A percentile compares a stretch with the other conserved stretches of the same genome.
phyloP scores from a whole-genome alignment of 2,797 vertebrate species.

The Borostomias antarcticus region DNA sequence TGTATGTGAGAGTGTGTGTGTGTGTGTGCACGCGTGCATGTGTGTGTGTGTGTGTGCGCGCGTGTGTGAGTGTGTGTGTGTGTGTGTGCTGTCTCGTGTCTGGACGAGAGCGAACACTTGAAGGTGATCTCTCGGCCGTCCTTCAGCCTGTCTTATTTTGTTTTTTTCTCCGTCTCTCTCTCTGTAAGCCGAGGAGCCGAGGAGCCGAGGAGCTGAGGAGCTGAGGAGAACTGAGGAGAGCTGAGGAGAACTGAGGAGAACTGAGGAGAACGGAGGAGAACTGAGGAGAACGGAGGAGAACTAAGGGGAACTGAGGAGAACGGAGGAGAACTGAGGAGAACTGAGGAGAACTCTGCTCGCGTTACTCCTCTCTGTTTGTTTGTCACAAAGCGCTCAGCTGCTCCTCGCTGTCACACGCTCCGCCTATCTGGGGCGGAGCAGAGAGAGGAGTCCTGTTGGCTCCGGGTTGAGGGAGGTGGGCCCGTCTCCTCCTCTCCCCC shows the following conservation, averaged over 20 bases:
- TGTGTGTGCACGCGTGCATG: background rate
- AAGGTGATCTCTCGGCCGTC: slow-evolving; percentile 12
- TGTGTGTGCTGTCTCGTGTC: too few relatives aligned
- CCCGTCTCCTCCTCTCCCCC: too few relatives aligned
- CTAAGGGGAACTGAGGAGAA: too few relatives aligned
- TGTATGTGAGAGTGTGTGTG: background rate
- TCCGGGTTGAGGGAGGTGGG: too few relatives aligned
- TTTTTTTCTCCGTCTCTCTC: background rate
- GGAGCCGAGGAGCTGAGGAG: too few relatives aligned
- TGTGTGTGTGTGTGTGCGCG: background rate
- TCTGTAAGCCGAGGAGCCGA: slow-evolving; percentile 9
- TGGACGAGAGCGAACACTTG: slow-evolving; percentile 1
- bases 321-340: too few relatives aligned
- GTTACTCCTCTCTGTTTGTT: slow-evolving; percentile 25
- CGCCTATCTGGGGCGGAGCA: slow-evolving; percentile 8
- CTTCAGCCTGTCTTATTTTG: background rate
- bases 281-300: too few relatives aligned
- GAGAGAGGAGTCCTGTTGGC: too few relatives aligned
- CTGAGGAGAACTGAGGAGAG: too few relatives aligned
- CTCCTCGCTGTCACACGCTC: background rate
- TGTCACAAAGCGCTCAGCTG: slow-evolving; percentile 13
- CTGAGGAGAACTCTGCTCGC: slow-evolving; percentile 20
- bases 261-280: too few relatives aligned
- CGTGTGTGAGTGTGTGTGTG: background rate
- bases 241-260: too few relatives aligned